Evolutionary conservation across 2,797 vertebrate genomes (phyloP), one percentile per base, ranked within the genome.

Genomic region (Hydrocynus forskahlii): DNA sequence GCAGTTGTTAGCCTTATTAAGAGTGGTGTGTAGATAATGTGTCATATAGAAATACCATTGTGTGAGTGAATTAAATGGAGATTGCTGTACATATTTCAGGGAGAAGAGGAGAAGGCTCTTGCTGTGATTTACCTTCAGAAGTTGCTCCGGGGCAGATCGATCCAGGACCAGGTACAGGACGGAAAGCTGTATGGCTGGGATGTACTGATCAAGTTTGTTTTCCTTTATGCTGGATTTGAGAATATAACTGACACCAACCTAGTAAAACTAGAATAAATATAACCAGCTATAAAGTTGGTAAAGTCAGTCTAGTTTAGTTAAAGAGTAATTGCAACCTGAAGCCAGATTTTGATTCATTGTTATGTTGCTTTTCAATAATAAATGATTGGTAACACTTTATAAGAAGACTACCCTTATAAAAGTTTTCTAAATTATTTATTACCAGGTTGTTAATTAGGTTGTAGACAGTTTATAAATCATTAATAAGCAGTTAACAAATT

Each of bases 91-190:
- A 7, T 84, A 9, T 23, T 64, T 71, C 83, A 98, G 97, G 94
- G 93, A 43, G 95, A 97, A 6, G 97, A 97, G 89, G 95, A 97
- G 69, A 92, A 14, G 67, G 96, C 98, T 85, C 90, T 96, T 75
- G 96, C 97, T 35, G 92, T 96, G 76, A 95, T 97, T 86, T 87
- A 85, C 82, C 85, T 99, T 84, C 97, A 99, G 90, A 96, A 95
- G 86, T 79, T 99, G 79, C 91, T 99, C 60, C 95, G 97, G 85
- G 97, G 97, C 87, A 93, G 96, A 88, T 94, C 92, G 5, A 69
- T 94, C 80, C 97, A 98, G 88, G 95, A 93, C 78, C 91, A 94
- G 96, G 97, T 98, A 86, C 69, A 67, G 35, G 40, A 7, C 3
- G 2, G 13, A 9, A 25, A 59, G n/a, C n/a, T 59, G 21, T 9